These are phyloP conservation scores for Archips crataeganus DNA, from an alignment of 2,888 invertebrate species.

Conservation along the genomic window DNA sequence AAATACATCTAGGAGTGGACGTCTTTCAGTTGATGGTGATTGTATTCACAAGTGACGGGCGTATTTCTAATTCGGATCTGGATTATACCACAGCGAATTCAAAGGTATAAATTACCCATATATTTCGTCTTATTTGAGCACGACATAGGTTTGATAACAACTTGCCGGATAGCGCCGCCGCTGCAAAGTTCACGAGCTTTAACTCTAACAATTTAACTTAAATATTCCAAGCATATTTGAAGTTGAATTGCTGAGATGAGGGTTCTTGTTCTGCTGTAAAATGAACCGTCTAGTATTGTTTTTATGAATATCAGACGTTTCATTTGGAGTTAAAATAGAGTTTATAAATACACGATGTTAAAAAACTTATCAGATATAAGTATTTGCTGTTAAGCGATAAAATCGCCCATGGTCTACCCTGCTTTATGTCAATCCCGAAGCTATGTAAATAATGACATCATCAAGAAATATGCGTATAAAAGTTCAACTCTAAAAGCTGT, in stretches of 20 bases:
- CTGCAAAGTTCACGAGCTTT: constrained; percentile 23
- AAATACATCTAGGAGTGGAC: too few relatives aligned
- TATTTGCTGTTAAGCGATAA: too few relatives aligned
- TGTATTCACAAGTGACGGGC: too few relatives aligned
- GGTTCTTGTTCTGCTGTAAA: neutral
- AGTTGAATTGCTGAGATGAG: constrained; percentile 18
- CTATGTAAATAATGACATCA: neutral
- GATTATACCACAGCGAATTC: too few relatives aligned
- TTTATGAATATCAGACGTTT: neutral
- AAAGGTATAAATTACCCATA: neutral
- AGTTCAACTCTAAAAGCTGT: constrained; percentile 11
- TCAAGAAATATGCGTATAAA: constrained; percentile 23
- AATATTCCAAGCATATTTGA: constrained; percentile 38
- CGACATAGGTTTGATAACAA: constrained; percentile 20
- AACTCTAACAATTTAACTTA: constrained; percentile 27
- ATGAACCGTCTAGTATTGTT: neutral
- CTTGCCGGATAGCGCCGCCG: constrained; percentile 27
- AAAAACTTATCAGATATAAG: too few relatives aligned
- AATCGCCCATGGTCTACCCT: too few relatives aligned
- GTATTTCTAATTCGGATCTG: too few relatives aligned
- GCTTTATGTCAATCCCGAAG: neutral
- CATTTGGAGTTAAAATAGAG: neutral
- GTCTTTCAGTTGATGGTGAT: too few relatives aligned
- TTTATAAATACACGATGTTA: neutral
- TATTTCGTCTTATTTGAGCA: constrained; percentile 26